phyloP scores from a whole-genome alignment of 2,888 invertebrate genomes.

The Papilio elwesi region DNA sequence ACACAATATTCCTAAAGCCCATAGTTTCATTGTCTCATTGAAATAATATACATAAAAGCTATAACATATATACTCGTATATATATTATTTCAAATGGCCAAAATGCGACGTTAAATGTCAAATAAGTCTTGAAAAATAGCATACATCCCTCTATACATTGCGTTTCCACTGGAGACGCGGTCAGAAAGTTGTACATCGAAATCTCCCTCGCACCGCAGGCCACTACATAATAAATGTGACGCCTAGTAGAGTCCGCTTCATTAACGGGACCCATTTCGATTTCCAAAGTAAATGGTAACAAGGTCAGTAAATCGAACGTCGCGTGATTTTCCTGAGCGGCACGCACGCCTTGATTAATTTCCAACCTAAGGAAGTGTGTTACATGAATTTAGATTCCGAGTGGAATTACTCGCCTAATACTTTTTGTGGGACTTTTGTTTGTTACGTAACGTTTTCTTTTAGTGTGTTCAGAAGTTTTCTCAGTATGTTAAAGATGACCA shows the following conservation, averaged over 20 bases:
- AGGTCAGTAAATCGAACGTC: constrained; percentile 46
- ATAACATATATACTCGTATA: too few relatives aligned
- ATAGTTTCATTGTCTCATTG: too few relatives aligned
- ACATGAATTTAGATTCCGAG: constrained; percentile 51
- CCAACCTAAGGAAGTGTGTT: constrained; percentile 49
- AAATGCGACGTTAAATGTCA: too few relatives aligned
- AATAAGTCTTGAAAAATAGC: too few relatives aligned
- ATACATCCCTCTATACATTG: too few relatives aligned
- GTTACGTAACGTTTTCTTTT: constrained; percentile 14
- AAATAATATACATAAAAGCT: too few relatives aligned
- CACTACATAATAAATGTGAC: constrained; percentile 29
- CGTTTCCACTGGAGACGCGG: too few relatives aligned
- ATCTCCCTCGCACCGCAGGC: neutral
- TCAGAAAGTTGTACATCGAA: too few relatives aligned
- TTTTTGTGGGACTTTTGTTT: constrained; percentile 10
- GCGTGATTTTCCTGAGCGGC: constrained; percentile 54
- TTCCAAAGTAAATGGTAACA: constrained; percentile 32
- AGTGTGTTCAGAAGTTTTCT: neutral
- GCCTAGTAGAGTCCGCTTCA: constrained; percentile 29
- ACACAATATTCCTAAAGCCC: too few relatives aligned
- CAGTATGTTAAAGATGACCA: neutral
- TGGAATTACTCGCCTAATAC: constrained; percentile 35
- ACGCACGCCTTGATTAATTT: constrained; percentile 59
- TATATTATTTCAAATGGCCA: too few relatives aligned
- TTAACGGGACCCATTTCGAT: constrained; percentile 37